Conservation (phyloP, 2,113 vertebrate genomes). For the Otus sunia region DNA sequence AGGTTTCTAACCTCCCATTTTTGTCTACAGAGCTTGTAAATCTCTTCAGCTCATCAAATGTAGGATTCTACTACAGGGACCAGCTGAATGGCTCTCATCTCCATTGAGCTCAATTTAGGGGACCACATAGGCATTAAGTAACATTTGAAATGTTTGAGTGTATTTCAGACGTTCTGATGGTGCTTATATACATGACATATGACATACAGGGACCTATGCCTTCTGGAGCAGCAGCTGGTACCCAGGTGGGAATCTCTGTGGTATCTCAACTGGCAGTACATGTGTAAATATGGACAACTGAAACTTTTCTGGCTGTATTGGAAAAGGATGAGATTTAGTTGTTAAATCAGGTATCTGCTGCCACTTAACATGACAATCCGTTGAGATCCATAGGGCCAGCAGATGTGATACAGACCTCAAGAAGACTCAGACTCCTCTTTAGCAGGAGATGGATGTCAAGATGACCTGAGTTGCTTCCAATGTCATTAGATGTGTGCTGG, state of each 20-base stretch:
- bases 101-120: rapidly evolving
- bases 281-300: background rate
- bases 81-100: background rate
- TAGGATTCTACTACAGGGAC: background rate
- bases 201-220: background rate
- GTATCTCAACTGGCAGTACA: background rate
- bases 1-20: background rate
- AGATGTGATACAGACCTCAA: background rate
- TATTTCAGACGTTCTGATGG: background rate
- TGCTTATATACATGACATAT: background rate
- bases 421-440: background rate
- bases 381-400: background rate
- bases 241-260: background rate
- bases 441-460: background rate
- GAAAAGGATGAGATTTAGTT: background rate
- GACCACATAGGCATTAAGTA: background rate
- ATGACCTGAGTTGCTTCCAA: background rate
- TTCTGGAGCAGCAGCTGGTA: background rate
- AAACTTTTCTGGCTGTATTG: background rate
- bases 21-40: background rate
- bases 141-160: background rate
- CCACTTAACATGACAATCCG: rapidly evolving
- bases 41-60: background rate
- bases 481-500: no score
- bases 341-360: background rate